Evolutionary conservation across 1,140 invertebrate genomes (phyloP).

Genomic region (Drosophila kohkoa): DNA sequence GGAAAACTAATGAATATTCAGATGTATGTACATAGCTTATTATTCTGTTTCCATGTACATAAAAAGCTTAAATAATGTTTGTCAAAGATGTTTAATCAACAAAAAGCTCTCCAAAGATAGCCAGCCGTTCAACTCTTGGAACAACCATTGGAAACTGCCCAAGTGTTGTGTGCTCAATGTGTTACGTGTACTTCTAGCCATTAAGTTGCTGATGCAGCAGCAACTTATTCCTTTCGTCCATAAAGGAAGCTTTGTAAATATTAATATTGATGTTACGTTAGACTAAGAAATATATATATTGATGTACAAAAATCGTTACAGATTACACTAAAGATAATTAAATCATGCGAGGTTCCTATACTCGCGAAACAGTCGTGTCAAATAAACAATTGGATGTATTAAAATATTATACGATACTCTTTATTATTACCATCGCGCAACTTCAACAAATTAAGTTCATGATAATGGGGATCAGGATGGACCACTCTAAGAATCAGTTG

Average conservation of each 20-base stretch:
- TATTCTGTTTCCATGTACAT: background rate
- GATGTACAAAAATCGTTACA: slow-evolving; percentile 68
- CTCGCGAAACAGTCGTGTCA: slow-evolving; percentile 55
- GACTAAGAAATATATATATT: slow-evolving; percentile 34
- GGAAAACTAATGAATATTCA: slow-evolving; percentile 6
- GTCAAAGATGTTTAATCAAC: background rate
- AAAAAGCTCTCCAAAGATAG: background rate
- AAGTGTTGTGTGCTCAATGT: slow-evolving; percentile 70
- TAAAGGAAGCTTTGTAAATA: slow-evolving; percentile 28
- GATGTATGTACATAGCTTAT: background rate
- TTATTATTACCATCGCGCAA: slow-evolving; percentile 24
- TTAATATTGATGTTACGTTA: slow-evolving; percentile 34
- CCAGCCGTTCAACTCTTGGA: slow-evolving; percentile 11
- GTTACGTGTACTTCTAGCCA: slow-evolving; percentile 24
- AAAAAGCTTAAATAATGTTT: background rate
- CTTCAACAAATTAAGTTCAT: slow-evolving; percentile 23
- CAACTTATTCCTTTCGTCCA: slow-evolving; percentile 13
- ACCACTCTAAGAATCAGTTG: slow-evolving; percentile 8
- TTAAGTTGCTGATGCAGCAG: slow-evolving; percentile 7
- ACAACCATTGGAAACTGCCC: slow-evolving; percentile 36
- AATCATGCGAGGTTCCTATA: slow-evolving; percentile 21
- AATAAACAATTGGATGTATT: slow-evolving; percentile 62
- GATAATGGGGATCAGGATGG: background rate
- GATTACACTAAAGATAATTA: slow-evolving; percentile 33
- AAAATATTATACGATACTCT: slow-evolving; percentile 45